Percentiles rank a stretch among this genome's conserved stretches.
These are phyloP conservation scores for Aptenodytes patagonicus DNA, from an alignment of 2,113 vertebrate genomes.

Conservation along the genomic window DNA sequence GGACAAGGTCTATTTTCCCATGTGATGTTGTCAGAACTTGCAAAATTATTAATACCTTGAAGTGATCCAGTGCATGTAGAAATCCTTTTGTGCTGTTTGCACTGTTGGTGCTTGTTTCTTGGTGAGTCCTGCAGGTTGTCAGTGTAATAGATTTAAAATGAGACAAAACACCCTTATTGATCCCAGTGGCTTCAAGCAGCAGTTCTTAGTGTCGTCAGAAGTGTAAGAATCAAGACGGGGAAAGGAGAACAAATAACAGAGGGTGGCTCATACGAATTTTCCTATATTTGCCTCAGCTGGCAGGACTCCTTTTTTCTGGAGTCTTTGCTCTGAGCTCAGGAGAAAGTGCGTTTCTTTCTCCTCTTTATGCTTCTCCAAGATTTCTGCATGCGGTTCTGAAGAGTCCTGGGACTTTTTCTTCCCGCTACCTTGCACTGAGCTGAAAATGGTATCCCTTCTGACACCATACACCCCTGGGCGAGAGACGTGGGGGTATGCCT, in stretches of 20 bases:
- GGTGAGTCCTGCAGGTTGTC: not conserved
- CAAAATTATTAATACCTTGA: not conserved
- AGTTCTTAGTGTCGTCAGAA: not conserved
- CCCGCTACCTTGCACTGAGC: not conserved
- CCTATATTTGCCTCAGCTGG: not conserved
- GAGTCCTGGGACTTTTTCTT: not conserved
- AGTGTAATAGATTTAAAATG: not conserved
- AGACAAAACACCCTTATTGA: not conserved
- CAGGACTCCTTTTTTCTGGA: not conserved
- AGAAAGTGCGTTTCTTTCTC: not conserved
- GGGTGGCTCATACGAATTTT: not conserved
- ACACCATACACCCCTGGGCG: no score
- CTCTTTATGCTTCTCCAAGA: not conserved
- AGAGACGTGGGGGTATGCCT: accelerated
- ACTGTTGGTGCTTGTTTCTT: not conserved
- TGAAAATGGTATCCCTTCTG: not conserved
- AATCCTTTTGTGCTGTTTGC: not conserved
- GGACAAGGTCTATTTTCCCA: not conserved
- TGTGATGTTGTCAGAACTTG: not conserved
- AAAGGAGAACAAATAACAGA: not conserved
- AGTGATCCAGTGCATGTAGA: not conserved
- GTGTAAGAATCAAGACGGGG: not conserved
- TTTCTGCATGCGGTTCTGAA: not conserved
- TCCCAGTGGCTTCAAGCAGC: not conserved
- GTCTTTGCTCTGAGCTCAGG: not conserved